phyloP scores from a whole-genome alignment of 2,888 invertebrate genomes.

The Myathropa florea region DNA sequence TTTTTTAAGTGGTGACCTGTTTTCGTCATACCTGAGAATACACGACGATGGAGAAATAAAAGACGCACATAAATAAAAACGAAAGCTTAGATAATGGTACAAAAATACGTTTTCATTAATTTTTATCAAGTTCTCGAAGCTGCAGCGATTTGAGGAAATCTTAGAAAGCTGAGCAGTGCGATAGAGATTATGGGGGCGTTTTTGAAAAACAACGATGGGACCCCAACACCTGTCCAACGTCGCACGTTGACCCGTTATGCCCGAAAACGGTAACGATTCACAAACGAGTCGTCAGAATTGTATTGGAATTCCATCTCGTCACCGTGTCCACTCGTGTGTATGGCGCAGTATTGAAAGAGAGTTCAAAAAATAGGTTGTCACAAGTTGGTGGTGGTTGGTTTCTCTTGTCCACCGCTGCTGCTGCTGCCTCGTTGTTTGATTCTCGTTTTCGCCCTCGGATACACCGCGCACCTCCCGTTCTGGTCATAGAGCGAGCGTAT shows the following conservation, averaged over 20 bases:
- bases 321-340: constrained; percentile 30
- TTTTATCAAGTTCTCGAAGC: constrained; percentile 33
- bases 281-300: not conserved
- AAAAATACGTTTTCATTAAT: constrained; percentile 11
- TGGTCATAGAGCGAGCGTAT: not conserved
- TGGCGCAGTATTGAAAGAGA: constrained; percentile 58
- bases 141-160: not conserved
- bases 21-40: constrained; percentile 69
- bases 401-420: constrained; percentile 7
- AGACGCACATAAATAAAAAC: constrained; percentile 36
- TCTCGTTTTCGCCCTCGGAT: constrained; percentile 37
- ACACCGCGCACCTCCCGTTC: not conserved
- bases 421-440: constrained; percentile 29
- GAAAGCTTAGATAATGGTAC: constrained; percentile 67
- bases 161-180: not conserved
- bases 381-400: not conserved
- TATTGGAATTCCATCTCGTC: constrained; percentile 49
- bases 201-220: constrained; percentile 27
- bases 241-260: constrained; percentile 48
- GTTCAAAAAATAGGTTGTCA: constrained; percentile 49
- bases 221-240: not conserved
- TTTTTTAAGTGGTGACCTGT: constrained; percentile 70
- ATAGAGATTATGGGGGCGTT: not conserved
- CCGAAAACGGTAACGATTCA: constrained; percentile 37
- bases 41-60: constrained; percentile 19